Percentiles rank a stretch among this genome's conserved stretches.
phyloP scores from a whole-genome alignment of 2,888 invertebrate species.

The Pseudolycoriella hygida region DNA sequence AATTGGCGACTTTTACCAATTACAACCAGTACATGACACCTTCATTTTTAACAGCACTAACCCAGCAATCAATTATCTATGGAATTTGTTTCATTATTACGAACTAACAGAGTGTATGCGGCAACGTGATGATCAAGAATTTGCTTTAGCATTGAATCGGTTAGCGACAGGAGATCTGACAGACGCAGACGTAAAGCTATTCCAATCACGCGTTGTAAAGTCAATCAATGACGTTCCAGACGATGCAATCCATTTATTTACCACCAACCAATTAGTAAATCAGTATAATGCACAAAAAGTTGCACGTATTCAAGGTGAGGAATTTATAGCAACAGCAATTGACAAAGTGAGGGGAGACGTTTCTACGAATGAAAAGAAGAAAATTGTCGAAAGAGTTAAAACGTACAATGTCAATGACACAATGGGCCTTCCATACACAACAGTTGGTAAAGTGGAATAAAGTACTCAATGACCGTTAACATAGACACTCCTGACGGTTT shows the following conservation, averaged over 20 bases:
- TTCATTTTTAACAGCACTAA: neutral
- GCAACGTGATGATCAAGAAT: slow-evolving; percentile 15
- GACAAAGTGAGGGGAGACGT: neutral
- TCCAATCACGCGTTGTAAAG: slow-evolving; percentile 9
- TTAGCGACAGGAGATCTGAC: slow-evolving; percentile 13
- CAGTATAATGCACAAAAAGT: neutral
- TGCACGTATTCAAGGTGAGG: neutral
- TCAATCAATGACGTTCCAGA: neutral
- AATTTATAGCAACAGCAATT: neutral
- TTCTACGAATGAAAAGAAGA: neutral
- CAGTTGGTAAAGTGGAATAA: neutral
- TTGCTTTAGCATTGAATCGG: slow-evolving; percentile 15
- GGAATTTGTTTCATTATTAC: slow-evolving; percentile 14
- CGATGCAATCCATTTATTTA: slow-evolving; percentile 1
- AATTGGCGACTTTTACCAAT: slow-evolving; percentile 20
- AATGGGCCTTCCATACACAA: neutral
- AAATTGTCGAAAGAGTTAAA: neutral
- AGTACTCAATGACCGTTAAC: neutral
- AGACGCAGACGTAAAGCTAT: slow-evolving; percentile 11
- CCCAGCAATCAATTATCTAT: slow-evolving; percentile 10
- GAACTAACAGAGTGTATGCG: slow-evolving; percentile 18
- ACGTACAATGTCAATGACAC: neutral
- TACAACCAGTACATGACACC: slow-evolving; percentile 17
- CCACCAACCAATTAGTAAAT: neutral
- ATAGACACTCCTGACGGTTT: neutral